Evolutionary conservation across 2,888 invertebrate genomes (phyloP), one percentile per base, ranked within the genome.

Genomic region (Drosophila siamana): DNA sequence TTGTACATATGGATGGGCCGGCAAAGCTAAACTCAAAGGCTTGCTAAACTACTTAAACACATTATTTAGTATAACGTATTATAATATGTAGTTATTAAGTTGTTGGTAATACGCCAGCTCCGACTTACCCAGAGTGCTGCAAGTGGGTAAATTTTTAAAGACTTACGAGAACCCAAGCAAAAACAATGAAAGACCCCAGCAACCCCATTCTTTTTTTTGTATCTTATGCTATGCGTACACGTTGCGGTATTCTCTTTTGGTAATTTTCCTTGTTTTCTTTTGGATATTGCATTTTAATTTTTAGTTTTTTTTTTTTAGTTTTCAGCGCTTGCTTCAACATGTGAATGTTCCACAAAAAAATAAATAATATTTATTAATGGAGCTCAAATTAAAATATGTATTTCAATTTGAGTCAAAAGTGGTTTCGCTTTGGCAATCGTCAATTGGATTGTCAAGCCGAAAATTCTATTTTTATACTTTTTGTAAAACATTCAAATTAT

Each of bases 321-420:
- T 88, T 86, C 60, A 83, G 88, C 73, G 81, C 91, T 91, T 91
- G 91, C 89, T 91, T 91, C 91, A 91, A 91, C 90, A 86, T 91
- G 91, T 90, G 89, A 91, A 91, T 88, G 90, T 88, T 91, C 90
- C 91, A 91, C 91, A 91, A 91, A 91, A 90, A 71, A 79, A 80
- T 76, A 78, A 78, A 73, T 55, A 61, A 40, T 54, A 47, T 30
- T 55, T 38, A 6, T 15, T 2, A 68, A 59, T 63, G 52, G 68
- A 64, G 57, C 70, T 67, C 68, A 74, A 81, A 77, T 86, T 78
- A 66, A 84, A 84, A 81, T 83, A 65, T 70, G 41, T 68, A 83
- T 82, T 82, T 82, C 70, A 85, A 86, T 82, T 85, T 63, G 54
- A 41, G 69, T 52, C 69, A 51, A 55, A 80, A 67, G 54, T 66